Base-by-base conservation (phyloP, 2,113 vertebrate genomes). In the Lampris megalopsis region DNA sequence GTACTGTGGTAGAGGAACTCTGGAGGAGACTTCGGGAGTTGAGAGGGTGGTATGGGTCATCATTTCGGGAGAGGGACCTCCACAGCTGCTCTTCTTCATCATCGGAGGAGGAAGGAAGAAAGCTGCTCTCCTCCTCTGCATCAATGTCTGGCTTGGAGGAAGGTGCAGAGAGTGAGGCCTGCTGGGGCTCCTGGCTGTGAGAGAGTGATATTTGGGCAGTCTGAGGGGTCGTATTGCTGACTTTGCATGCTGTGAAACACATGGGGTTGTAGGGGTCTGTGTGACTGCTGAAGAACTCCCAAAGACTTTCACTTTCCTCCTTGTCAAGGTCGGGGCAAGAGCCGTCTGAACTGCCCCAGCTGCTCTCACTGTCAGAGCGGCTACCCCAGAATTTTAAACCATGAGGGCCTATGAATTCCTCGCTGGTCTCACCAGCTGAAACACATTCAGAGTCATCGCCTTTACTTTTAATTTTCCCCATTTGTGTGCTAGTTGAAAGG, bases 201-300 rank as follows among this genome's bases (percentile, higher is more conserved):
- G 57, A 9, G 6, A 40, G 57, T 11, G 37, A 2, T 9, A 11
- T 9, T 48, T 73, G 65, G 43, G 6, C 42, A 62, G 52, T 58
- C 10, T 72, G 67, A 6, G 66, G 10, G 45, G 66, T 1, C 0
- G 42, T 65, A 72, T 37, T 79, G 73, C 68, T 90, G 43, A 80
- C 58, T 1, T 85, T 56, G 56, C 88, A 80, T 0, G 94, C 94
- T 0, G 87, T 92, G 80, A 95, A 95, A 57, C 90, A 91, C 85
- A 95, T 68, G 37, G 93, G 95, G 63, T 94, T 93, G 77, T 94
- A 95, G 4, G 94, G 93, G 87, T 95, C 93, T 9, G 68, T 74
- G 0, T 91, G 80, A 9, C 60, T 77, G 73, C 81, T 82, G 75
- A 95, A 94, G 40, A 93, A 87, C 41, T 95, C 92, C 92, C 94